Evolutionary conservation across 1,140 invertebrate genomes (phyloP), one percentile per base, ranked within the genome.

Genomic region (Achatina immaculata): DNA sequence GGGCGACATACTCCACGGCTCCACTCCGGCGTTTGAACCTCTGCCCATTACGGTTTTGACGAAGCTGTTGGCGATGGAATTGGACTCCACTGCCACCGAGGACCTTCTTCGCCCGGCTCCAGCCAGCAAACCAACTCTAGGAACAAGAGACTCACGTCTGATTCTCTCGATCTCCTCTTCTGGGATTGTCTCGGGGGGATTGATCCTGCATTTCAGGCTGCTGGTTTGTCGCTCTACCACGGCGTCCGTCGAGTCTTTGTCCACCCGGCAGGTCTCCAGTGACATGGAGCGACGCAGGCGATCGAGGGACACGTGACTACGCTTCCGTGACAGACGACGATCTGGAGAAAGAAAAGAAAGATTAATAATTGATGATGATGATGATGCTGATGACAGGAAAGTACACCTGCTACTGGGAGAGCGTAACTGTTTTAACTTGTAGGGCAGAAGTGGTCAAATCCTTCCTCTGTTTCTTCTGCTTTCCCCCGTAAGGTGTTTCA

Each of bases 281-380:
- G 84, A 85, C 77, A 86, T 74, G 6, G 85, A 84, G 0, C 83
- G 55, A 45, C 82, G 84, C 76, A 86, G 66, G 1, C 85, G 78
- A 51, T 86, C 83, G 6, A 86, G 51, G 0, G 82, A 80, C 81
- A 86, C 81, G 16, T 72, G 71, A 51, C 83, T 85, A 48, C 81
- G 51, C 72, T 86, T 86, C 2, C 83, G 42, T 45, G 83, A 84
- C 80, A 86, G 48, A 45, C 83, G 80, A 11, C 83, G 81, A 82
- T 84, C 85, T 86, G 81, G 36, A 82, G 71, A 68, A 73, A 45
- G 6, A 72, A 16, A 79, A 45, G 24, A 62, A 7, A 34, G n/a
- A n/a, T n/a, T n/a, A n/a, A n/a, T n/a, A n/a, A n/a, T n/a, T n/a
- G n/a, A n/a, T n/a, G n/a, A n/a, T n/a, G n/a, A n/a, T n/a, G n/a